These are phyloP conservation scores for Myiopsitta monachus DNA, from an alignment of 2,113 vertebrate species.

Conservation along the genomic window DNA sequence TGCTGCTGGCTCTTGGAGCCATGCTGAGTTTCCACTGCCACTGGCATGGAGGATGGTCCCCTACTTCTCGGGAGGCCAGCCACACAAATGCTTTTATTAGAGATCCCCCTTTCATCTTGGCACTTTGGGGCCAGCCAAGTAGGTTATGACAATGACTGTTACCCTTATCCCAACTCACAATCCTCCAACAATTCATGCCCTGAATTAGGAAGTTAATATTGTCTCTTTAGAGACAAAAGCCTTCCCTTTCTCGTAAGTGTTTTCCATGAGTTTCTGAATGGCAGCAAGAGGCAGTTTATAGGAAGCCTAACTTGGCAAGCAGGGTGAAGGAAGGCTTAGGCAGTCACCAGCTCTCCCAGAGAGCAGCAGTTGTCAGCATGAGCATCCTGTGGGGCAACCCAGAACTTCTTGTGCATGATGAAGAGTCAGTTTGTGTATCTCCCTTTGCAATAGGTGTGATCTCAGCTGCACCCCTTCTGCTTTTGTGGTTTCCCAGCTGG, in stretches of 20 bases:
- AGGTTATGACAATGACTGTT: neutral
- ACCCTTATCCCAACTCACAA: neutral
- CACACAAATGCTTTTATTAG: neutral
- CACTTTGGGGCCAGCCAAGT: neutral
- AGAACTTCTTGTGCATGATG: neutral
- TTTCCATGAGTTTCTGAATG: neutral
- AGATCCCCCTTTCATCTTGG: neutral
- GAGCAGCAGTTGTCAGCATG: neutral
- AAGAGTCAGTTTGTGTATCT: neutral
- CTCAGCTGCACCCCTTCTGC: neutral
- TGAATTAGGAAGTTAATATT: neutral
- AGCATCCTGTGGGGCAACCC: neutral
- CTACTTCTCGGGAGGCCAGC: neutral
- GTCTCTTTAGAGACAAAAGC: neutral
- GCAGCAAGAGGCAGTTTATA: neutral
- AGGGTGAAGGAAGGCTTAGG: neutral
- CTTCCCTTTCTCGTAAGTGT: neutral
- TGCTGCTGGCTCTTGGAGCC: neutral
- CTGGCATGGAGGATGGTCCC: accelerated
- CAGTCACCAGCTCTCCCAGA: neutral
- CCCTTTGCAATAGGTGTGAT: neutral
- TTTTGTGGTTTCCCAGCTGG: neutral
- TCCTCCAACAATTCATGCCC: neutral
- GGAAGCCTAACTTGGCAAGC: neutral
- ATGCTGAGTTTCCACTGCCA: neutral